Conservation (phyloP, 2,113 vertebrate species). For the Anolis sagrei region DNA sequence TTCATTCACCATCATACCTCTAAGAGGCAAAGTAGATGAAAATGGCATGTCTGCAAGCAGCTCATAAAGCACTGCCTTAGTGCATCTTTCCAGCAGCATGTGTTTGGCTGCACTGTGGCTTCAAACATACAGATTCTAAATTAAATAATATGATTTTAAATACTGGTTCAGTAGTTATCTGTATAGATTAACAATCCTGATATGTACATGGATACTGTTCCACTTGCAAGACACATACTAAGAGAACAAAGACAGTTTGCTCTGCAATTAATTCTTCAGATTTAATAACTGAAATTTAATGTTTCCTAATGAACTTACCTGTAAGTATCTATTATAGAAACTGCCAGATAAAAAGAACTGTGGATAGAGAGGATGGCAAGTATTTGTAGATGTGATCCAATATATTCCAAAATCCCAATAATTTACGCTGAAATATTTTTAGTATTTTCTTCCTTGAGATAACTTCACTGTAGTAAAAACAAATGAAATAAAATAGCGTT, state of each 20-base stretch:
- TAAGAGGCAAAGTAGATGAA: neutral
- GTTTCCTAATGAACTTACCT: slow-evolving; percentile 55
- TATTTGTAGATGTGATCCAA: slow-evolving; percentile 25
- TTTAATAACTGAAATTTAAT: neutral
- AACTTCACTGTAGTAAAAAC: slow-evolving; percentile 53
- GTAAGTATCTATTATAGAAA: neutral
- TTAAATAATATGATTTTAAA: neutral
- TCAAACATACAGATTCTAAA: neutral
- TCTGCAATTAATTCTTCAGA: neutral
- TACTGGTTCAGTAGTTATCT: neutral
- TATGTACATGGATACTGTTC: neutral
- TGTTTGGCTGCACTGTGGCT: neutral
- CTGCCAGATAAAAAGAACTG: accelerated
- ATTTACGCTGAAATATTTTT: neutral
- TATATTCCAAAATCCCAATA: accelerated
- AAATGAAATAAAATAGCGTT: slow-evolving; percentile 17
- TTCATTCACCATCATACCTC: neutral
- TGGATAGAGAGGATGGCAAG: neutral
- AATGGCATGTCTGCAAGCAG: neutral
- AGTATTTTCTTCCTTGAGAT: neutral
- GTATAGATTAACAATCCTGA: neutral
- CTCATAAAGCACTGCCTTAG: neutral
- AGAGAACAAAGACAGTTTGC: too few relatives aligned
- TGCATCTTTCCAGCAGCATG: neutral
- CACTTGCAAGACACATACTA: neutral